These are phyloP conservation scores for Bibio marci DNA, from an alignment of 2,888 invertebrate genomes.

Conservation along the genomic window DNA sequence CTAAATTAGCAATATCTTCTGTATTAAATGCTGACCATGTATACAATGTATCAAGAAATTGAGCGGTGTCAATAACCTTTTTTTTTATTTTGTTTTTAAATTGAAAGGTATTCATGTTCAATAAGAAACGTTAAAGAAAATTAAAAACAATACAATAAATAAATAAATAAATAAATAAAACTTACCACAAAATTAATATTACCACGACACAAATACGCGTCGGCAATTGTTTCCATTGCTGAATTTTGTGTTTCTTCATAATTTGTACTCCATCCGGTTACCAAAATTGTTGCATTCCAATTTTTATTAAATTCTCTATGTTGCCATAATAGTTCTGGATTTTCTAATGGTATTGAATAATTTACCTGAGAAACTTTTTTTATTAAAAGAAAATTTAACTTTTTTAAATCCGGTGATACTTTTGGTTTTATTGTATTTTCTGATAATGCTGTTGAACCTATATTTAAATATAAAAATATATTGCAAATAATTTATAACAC, in stretches of 20 bases:
- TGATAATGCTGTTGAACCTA: slow-evolving; percentile 22
- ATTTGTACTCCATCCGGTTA: slow-evolving; percentile 26
- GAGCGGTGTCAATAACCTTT: too few species aligned
- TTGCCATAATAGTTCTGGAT: slow-evolving; percentile 20
- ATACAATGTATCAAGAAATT: slow-evolving; percentile 9
- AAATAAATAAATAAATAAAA: not conserved
- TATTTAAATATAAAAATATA: too few species aligned
- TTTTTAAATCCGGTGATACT: slow-evolving; percentile 18
- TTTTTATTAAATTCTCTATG: slow-evolving; percentile 18
- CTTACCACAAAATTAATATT: slow-evolving; percentile 26
- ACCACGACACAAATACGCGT: slow-evolving; percentile 22
- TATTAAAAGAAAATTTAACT: slow-evolving; percentile 19
- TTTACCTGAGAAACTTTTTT: slow-evolving; percentile 12
- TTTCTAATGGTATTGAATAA: slow-evolving; percentile 18
- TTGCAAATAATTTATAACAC: too few species aligned
- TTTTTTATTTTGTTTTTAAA: not conserved
- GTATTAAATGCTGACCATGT: slow-evolving; percentile 11
- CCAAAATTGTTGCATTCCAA: slow-evolving; percentile 22
- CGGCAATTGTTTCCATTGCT: not conserved
- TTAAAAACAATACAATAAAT: too few species aligned
- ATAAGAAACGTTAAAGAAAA: too few species aligned
- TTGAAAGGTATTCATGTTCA: not conserved
- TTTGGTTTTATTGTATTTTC: slow-evolving; percentile 17
- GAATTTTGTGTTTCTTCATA: not conserved
- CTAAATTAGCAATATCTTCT: slow-evolving; percentile 6